Conservation (phyloP, 2,888 invertebrate species). For the Balanococcus diminutus region DNA sequence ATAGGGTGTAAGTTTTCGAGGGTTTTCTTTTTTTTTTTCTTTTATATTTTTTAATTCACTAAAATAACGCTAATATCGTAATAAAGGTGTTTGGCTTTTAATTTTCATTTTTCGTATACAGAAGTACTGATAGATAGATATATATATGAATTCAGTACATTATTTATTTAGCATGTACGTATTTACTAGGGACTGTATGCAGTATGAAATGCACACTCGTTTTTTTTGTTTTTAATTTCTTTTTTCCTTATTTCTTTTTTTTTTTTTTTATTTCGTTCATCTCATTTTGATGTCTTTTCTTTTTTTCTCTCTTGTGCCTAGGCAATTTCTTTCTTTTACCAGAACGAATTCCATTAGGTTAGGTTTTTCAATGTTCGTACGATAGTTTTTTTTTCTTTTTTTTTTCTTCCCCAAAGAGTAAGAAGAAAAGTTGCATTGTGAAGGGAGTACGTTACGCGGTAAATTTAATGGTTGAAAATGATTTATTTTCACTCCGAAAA, state of each 20-base stretch:
- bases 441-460: not conserved
- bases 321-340: not conserved
- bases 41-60: conserved; percentile 30
- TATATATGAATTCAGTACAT: conserved; percentile 44
- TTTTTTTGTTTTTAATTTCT: not conserved
- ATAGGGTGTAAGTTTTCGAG: conserved; percentile 18
- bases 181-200: conserved; percentile 47
- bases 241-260: too few relatives aligned
- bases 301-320: not conserved
- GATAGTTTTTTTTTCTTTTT: not conserved
- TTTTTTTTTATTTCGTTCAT: not conserved
- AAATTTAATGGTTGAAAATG: not conserved
- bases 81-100: conserved; percentile 48
- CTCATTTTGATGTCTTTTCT: not conserved
- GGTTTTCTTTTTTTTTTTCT: conserved; percentile 40
- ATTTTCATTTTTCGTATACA: conserved; percentile 36
- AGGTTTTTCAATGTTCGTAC: not conserved
- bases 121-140: conserved; percentile 37
- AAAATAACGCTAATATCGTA: conserved; percentile 51
- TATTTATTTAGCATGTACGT: conserved; percentile 12
- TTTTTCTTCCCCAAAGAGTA: not conserved
- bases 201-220: conserved; percentile 50
- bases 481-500: not conserved
- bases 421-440: not conserved
- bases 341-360: conserved; percentile 12